Evolutionary conservation across 2,888 invertebrate species (phyloP).

Genomic region (Watsonalla cultraria): DNA sequence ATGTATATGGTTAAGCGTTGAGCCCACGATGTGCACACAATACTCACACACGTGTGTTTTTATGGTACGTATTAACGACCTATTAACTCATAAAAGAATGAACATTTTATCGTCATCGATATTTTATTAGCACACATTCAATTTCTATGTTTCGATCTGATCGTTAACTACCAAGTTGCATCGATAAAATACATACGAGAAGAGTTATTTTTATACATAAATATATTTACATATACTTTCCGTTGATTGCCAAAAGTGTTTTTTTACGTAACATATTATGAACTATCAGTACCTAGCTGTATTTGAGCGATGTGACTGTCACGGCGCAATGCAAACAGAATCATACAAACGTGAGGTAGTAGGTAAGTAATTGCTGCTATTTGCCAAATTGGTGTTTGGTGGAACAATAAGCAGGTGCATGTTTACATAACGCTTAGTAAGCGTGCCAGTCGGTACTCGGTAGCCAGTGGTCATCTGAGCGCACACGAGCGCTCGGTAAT

Average conservation of each 20-base stretch:
- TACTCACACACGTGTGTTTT: background rate
- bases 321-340: too few species aligned
- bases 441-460: constrained; percentile 14
- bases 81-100: background rate
- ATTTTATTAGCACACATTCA: background rate
- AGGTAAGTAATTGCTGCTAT: background rate
- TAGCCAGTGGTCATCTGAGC: constrained; percentile 30
- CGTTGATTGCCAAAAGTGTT: too few species aligned
- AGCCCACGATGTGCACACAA: constrained; percentile 15
- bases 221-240: too few species aligned
- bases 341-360: background rate
- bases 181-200: too few species aligned
- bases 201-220: too few species aligned
- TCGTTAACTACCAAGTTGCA: background rate
- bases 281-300: too few species aligned
- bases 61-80: background rate
- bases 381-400: constrained; percentile 4
- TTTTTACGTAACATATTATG: too few species aligned
- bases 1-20: too few species aligned
- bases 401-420: constrained; percentile 19
- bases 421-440: constrained; percentile 18
- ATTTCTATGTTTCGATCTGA: background rate
- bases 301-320: too few species aligned
- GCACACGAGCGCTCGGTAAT: constrained; percentile 45
- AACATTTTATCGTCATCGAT: background rate